Base-by-base conservation (phyloP, 2,113 vertebrate species). In the Clupea harengus region DNA sequence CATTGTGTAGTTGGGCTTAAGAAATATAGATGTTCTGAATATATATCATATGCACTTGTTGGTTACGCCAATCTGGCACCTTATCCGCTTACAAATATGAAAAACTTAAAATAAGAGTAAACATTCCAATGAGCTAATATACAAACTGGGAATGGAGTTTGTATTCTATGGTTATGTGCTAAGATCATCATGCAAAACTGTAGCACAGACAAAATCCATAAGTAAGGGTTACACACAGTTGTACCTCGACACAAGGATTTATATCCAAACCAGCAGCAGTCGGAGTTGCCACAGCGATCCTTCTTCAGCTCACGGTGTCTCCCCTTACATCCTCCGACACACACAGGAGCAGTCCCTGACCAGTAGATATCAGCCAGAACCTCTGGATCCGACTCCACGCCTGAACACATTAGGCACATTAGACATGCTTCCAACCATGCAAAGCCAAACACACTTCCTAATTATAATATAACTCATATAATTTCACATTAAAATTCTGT, bases 211-310 rank as follows among this genome's bases (percentile, higher is more conserved):
- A n/a, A 50, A 28, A 72, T 28, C 2, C 39, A 67, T 44, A 20
- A 13, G 0, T 64, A 7, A 8, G 67, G 20, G 28, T 28, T 10
- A 75, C 81, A 87, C 52, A 20, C 44, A 18, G 83, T 39, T 39
- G 39, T 91, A 96, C 96, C 96, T 94, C 94, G 91, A 91, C 96
- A 97, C 85, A 96, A 93, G 82, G 96, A 95, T 50, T 96, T 96
- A 90, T 93, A 95, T 82, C 96, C 96, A 9, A 96, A 80, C 96
- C 96, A 96, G 93, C 96, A 97, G 92, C 96, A 97, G 92, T 92
- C 93, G 0, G 94, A 95, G 1, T 96, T 93, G 54, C 96, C 96
- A 18, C 96, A 97, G 75, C 20, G 93, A 89, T 96, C 96, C 82
- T 90, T 94, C 90, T 92, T 96, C 49, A 97, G 90, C 91, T 97